Conservation (phyloP, 1,140 invertebrate species). For the Tetragnatha versicolor region DNA sequence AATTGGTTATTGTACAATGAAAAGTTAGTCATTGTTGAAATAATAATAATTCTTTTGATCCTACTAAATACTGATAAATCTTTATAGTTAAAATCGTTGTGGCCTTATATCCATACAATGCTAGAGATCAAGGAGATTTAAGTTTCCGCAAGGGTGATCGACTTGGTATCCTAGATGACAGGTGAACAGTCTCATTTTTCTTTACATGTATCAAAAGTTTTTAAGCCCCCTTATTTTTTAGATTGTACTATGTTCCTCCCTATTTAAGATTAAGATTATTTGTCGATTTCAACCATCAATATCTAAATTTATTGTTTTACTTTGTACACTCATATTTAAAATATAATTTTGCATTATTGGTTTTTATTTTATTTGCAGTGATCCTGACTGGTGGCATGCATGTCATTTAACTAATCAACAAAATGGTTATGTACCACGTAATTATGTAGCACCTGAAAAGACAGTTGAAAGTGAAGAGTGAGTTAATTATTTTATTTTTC, state of each 20-base stretch:
- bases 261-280: no score
- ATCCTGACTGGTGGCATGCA: conserved; percentile 95
- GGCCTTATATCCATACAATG: conserved; percentile 89
- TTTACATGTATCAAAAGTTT: neutral
- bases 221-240: neutral
- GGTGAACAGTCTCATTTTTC: conserved; percentile 62
- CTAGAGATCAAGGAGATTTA: conserved; percentile 86
- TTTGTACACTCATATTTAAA: neutral
- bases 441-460: conserved; percentile 91
- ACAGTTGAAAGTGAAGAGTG: conserved; percentile 96
- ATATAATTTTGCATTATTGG: neutral
- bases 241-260: no score
- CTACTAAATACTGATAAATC: no score
- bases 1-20: no score
- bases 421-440: conserved; percentile 90
- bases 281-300: no score
- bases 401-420: conserved; percentile 81
- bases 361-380: conserved; percentile 65
- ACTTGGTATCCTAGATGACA: conserved; percentile 87
- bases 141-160: conserved; percentile 91
- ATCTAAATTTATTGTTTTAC: neutral
- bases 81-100: conserved; percentile 75
- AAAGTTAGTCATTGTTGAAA: no score
- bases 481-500: conserved; percentile 65
- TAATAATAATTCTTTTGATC: no score